These are phyloP conservation scores for Drosophila prosaltans DNA, from an alignment of 1,140 invertebrate genomes.

Conservation along the genomic window DNA sequence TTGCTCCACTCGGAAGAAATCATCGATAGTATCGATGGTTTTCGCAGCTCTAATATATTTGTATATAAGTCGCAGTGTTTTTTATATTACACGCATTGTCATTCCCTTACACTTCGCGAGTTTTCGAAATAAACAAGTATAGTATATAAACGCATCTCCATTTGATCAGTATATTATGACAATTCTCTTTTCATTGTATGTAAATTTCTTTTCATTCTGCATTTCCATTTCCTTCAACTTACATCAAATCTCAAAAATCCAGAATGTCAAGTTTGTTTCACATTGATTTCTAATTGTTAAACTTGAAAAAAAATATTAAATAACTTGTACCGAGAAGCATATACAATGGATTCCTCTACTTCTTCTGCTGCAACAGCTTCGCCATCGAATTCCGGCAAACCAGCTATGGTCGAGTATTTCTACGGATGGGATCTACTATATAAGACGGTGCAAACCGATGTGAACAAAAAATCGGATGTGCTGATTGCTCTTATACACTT, in stretches of 20 bases:
- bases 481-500: constrained; percentile 89
- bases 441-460: constrained; percentile 85
- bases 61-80: too few relatives aligned
- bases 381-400: neutral
- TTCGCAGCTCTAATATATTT: too few relatives aligned
- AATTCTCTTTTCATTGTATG: constrained; percentile 19
- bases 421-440: constrained; percentile 91
- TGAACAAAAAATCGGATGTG: constrained; percentile 87
- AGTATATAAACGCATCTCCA: constrained; percentile 3
- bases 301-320: constrained; percentile 9
- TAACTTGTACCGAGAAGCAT: constrained; percentile 19
- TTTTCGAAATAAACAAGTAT: constrained; percentile 2
- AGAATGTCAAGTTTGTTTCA: constrained; percentile 22
- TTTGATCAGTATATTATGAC: constrained; percentile 2
- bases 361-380: constrained; percentile 19
- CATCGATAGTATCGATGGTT: too few relatives aligned
- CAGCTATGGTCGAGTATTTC: constrained; percentile 70
- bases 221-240: neutral
- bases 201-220: neutral
- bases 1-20: too few relatives aligned
- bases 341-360: constrained; percentile 30
- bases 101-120: neutral
- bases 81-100: too few relatives aligned
- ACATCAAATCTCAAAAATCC: constrained; percentile 1
- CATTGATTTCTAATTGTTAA: constrained; percentile 16